These are phyloP conservation scores for Harlomillsia oculata DNA, from an alignment of 1,140 invertebrate species.

Conservation along the genomic window DNA sequence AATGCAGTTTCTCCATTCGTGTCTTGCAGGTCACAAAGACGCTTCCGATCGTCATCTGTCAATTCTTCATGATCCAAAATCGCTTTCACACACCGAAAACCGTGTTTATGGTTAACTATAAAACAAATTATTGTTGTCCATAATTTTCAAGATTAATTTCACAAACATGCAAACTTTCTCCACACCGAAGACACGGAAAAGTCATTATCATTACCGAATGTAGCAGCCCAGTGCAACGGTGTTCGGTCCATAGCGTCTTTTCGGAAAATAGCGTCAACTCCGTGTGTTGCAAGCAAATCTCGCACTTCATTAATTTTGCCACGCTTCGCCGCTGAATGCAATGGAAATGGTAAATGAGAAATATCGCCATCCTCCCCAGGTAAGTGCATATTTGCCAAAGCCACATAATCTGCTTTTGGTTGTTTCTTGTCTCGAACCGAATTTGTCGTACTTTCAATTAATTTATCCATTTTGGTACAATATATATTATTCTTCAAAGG, in stretches of 20 bases:
- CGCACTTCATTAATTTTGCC: not conserved
- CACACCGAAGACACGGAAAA: not conserved
- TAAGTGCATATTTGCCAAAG: not conserved
- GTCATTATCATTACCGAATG: conserved; percentile 10
- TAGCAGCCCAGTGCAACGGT: conserved; percentile 15
- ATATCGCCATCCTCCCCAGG: not conserved
- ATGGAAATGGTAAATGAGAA: not conserved
- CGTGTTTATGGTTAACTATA: conserved; percentile 8
- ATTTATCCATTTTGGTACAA: no score
- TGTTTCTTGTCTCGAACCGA: no score
- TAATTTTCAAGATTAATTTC: not conserved
- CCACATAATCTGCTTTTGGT: not conserved
- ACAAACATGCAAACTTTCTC: no score
- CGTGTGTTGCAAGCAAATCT: not conserved
- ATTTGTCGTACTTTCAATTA: no score
- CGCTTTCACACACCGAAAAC: conserved; percentile 5
- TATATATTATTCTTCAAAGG: no score
- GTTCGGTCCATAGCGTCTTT: conserved; percentile 5
- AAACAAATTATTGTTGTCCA: not conserved
- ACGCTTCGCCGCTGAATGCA: not conserved
- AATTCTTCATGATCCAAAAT: not conserved
- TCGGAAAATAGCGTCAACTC: not conserved
- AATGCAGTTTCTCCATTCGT: conserved; percentile 20
- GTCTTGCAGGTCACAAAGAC: conserved; percentile 17
- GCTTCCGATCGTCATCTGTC: not conserved